Evolutionary conservation across 2,113 vertebrate species (phyloP), one percentile per base, ranked within the genome.

Genomic region (Aegotheles bennettii): DNA sequence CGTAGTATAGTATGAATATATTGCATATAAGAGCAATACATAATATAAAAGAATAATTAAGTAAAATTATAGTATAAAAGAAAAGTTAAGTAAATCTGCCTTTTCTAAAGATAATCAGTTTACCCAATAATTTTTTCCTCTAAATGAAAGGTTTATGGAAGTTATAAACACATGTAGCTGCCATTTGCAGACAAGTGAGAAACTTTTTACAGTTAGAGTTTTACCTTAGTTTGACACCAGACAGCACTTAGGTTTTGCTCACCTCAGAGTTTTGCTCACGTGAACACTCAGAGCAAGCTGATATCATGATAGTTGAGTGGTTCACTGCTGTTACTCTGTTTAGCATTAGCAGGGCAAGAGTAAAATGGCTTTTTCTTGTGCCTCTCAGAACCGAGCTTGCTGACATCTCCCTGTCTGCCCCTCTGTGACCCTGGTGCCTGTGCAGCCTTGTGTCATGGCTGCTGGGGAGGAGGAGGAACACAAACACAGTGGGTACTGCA

Each of bases 391-490:
- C 9, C 14, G 26, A 0, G 21, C 29, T 60, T 42, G 33, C 13
- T 1, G 2, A 2, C 43, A 26, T 53, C 25, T 75, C 24, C 15
- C 17, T 2, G 1, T 18, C 13, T 85, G 68, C 33, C 25, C 12
- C 12, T 67, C n/a, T 67, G 56, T 25, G 10, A 5, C 28, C 29
- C 12, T 36, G 15, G 50, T 69, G 29, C 14, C 61, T 2, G 2
- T 1, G 3, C 51, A 45, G 42, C 29, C 0, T 15, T 0, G 0
- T 42, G 50, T 21, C 2, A 0, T 26, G 57, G 35, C 13, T 17
- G 29, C 36, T 20, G 48, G 4, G 2, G 57, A 26, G 28, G 24
- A 64, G 18, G 11, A 70, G 73, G 35, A 70, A 7, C 0, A 0
- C 45, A 21, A 16, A 8, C 35, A 17, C 48, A 43, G 21, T 26